Conservation (phyloP, 2,113 vertebrate species). For the Anguilla rostrata region DNA sequence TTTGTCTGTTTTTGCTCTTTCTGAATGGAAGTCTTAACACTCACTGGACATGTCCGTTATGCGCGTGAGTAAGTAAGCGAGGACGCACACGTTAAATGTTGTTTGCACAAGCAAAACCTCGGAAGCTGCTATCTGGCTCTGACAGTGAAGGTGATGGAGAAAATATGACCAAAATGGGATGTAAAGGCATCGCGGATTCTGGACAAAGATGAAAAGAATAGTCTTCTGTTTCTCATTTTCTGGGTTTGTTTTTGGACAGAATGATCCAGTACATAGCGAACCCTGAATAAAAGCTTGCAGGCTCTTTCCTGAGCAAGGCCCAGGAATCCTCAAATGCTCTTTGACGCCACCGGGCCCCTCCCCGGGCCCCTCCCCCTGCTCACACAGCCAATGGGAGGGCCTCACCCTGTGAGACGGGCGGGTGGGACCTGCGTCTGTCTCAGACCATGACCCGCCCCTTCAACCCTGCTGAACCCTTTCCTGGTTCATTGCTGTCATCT, state of each 20-base stretch:
- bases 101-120: slow-evolving; percentile 37
- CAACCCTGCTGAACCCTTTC: background rate
- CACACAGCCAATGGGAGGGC: background rate
- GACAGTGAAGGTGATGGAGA: slow-evolving; percentile 16
- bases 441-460: background rate
- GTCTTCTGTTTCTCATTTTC: slow-evolving; percentile 26
- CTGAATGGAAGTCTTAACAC: slow-evolving; percentile 47
- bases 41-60: slow-evolving; percentile 46
- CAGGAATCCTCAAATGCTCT: background rate
- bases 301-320: background rate
- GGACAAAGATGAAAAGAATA: slow-evolving; percentile 14
- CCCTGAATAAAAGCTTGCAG: background rate
- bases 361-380: background rate
- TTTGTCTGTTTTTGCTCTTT: slow-evolving; percentile 27
- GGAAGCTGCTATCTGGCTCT: slow-evolving; percentile 19
- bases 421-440: background rate
- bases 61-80: slow-evolving; percentile 20
- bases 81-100: slow-evolving; percentile 55
- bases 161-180: slow-evolving; percentile 6
- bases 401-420: background rate
- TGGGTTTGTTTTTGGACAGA: slow-evolving; percentile 7
- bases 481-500: slow-evolving; percentile 11
- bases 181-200: background rate
- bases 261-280: slow-evolving; percentile 15
- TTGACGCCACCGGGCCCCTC: background rate